Evolutionary conservation across 2,888 invertebrate genomes (phyloP), one percentile per base, ranked within the genome.

Genomic region (Drosophila pseudotakahashii): DNA sequence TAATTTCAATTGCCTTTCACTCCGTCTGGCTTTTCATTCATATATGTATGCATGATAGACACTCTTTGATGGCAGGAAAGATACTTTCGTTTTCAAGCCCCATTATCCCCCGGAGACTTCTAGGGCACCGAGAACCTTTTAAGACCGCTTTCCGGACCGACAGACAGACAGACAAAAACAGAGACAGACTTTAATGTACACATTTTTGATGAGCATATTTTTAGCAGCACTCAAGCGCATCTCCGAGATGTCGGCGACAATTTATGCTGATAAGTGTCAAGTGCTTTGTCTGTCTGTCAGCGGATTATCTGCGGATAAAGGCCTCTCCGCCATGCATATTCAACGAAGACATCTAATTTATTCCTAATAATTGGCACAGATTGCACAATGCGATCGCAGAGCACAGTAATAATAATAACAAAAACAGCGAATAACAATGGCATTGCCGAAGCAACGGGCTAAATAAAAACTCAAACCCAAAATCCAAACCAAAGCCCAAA

Each of bases 311-410:
- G 42, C 19, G 51, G 37, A 50, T 45, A 77, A 74, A 51, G 61
- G 42, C 7, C 39, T 10, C 39, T n/a, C 1, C 51, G 30, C 47
- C 51, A 69, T 87, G 81, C 73, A 78, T 87, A 82, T 87, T 81
- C 84, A 87, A 63, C 54, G 70, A 72, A 54, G 58, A 45, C 48
- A 44, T 72, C 66, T 87, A 77, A 82, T 79, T 86, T 80, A 86
- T 86, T 74, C 83, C 70, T 75, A 69, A 76, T 86, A 86, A 83
- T 81, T 85, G 82, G 82, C 82, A 76, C 80, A 73, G 45, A 76
- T 83, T 83, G 74, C 88, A 77, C 88, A 85, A 83, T 88, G 54
- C 42, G 42, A 66, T 23, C 16, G 48, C 34, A 6, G 45, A 45
- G 45, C n/a, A 45, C 26, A n/a, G 14, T 45, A 45, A n/a, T 44